Conservation (phyloP, 2,113 vertebrate genomes). For the Micromys minutus region DNA sequence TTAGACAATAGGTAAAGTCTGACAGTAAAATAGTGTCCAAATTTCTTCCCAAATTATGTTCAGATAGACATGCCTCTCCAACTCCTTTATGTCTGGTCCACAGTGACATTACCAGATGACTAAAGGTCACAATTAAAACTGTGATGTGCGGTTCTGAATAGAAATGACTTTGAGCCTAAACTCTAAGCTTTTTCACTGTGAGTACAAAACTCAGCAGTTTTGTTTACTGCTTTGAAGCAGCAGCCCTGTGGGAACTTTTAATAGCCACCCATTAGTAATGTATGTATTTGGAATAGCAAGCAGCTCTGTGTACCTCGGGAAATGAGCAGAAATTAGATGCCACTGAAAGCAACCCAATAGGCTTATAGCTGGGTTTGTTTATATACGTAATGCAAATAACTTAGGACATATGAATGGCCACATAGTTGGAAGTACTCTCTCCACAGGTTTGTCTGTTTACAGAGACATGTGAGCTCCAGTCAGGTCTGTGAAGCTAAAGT, state of each 20-base stretch:
- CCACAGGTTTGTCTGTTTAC: conserved; percentile 51
- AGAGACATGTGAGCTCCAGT: conserved; percentile 48
- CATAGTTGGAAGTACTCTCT: conserved; percentile 18
- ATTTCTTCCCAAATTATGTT: conserved; percentile 32
- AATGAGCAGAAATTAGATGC: conserved; percentile 63
- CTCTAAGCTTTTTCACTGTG: not conserved
- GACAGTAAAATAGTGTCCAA: not conserved
- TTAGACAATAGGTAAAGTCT: not conserved
- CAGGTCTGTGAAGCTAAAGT: not conserved
- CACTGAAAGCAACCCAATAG: conserved; percentile 35
- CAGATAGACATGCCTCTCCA: not conserved
- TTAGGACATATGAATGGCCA: conserved; percentile 55
- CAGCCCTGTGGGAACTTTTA: conserved; percentile 51
- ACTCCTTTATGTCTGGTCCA: not conserved
- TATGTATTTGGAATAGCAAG: conserved; percentile 74
- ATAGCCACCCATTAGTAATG: conserved; percentile 67
- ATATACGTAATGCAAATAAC: not conserved
- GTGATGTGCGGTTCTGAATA: conserved; percentile 66
- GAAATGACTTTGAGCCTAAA: conserved; percentile 69
- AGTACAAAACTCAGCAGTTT: not conserved
- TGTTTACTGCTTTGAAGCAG: conserved; percentile 66
- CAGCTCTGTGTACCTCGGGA: conserved; percentile 52
- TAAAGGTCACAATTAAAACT: conserved; percentile 76
- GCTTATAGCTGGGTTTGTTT: conserved; percentile 53
- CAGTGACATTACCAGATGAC: conserved; percentile 56